These are phyloP conservation scores for Morelia viridis DNA, from an alignment of 2,797 vertebrate genomes.

Conservation along the genomic window DNA sequence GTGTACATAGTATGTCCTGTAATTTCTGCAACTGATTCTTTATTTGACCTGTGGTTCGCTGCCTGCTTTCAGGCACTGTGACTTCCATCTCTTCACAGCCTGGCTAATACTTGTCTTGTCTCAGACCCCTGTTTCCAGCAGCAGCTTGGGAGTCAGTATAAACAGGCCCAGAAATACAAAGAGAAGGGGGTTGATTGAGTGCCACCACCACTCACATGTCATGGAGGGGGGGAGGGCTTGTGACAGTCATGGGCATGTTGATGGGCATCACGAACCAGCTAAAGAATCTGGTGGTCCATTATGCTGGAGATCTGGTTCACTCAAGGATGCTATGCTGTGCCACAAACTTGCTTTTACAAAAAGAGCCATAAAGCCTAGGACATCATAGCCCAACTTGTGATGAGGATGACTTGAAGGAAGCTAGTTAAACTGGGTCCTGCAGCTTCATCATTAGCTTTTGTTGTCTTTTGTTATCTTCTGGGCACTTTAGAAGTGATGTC, in stretches of 20 bases:
- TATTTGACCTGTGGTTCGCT: slow-evolving; percentile 53
- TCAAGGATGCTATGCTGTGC: not conserved
- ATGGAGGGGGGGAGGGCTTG: not conserved
- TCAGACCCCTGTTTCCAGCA: slow-evolving; percentile 30
- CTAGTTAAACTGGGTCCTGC: too few species aligned
- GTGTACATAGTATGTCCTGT: slow-evolving; percentile 16
- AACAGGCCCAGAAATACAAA: slow-evolving; percentile 49
- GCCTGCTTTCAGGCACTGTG: slow-evolving; percentile 13
- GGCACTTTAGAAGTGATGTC: too few species aligned
- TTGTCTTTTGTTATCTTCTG: too few species aligned
- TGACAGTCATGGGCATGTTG: slow-evolving; percentile 10
- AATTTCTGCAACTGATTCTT: slow-evolving; percentile 48
- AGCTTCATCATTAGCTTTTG: too few species aligned
- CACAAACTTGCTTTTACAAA: too few species aligned
- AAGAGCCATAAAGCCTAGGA: too few species aligned
- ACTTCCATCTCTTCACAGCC: slow-evolving; percentile 52
- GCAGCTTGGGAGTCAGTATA: slow-evolving; percentile 45
- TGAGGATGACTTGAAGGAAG: not conserved
- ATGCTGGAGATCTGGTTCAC: not conserved
- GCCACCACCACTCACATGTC: slow-evolving; percentile 19
- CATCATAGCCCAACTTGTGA: not conserved
- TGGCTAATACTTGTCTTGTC: slow-evolving; percentile 45
- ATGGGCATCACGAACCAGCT: slow-evolving; percentile 31
- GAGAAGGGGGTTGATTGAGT: slow-evolving; percentile 35
- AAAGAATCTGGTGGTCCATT: slow-evolving; percentile 4